phyloP scores from a whole-genome alignment of 1,140 invertebrate genomes.

The Nomia melanderi region DNA sequence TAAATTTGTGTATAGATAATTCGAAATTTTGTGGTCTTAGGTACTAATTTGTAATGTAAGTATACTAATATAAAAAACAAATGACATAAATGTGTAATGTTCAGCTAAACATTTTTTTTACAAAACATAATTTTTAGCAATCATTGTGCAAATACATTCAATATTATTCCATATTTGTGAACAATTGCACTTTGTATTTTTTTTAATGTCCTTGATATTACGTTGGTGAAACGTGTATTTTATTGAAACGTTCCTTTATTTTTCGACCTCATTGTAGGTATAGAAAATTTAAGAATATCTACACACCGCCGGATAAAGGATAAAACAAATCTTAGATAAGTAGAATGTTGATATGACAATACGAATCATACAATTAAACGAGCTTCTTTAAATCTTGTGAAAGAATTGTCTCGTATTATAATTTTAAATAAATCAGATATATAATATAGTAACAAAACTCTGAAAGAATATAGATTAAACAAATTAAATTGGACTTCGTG shows the following conservation, averaged over 20 bases:
- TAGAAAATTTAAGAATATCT: not conserved
- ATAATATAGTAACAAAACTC: conserved; percentile 46
- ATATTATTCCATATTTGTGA: not conserved
- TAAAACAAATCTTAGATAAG: conserved; percentile 33
- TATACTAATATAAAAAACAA: not conserved
- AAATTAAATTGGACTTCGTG: conserved; percentile 26
- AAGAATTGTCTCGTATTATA: conserved; percentile 50
- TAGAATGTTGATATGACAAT: conserved; percentile 58
- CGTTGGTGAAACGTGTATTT: no score
- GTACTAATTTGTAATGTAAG: not conserved
- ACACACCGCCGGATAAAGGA: not conserved
- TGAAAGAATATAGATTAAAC: conserved; percentile 38
- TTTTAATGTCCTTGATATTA: no score
- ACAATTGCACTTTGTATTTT: no score
- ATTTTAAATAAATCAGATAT: conserved; percentile 39
- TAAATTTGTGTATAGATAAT: not conserved
- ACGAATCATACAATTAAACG: conserved; percentile 44
- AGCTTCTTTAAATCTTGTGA: conserved; percentile 12
- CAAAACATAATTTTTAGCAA: not conserved
- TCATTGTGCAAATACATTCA: not conserved
- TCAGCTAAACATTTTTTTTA: not conserved
- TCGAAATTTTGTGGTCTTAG: not conserved
- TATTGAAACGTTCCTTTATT: not conserved
- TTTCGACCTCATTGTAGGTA: not conserved
- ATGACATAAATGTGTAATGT: not conserved